Evolutionary conservation across 2,888 invertebrate genomes (phyloP), one percentile per base, ranked within the genome.

Genomic region (Magallana nippona): DNA sequence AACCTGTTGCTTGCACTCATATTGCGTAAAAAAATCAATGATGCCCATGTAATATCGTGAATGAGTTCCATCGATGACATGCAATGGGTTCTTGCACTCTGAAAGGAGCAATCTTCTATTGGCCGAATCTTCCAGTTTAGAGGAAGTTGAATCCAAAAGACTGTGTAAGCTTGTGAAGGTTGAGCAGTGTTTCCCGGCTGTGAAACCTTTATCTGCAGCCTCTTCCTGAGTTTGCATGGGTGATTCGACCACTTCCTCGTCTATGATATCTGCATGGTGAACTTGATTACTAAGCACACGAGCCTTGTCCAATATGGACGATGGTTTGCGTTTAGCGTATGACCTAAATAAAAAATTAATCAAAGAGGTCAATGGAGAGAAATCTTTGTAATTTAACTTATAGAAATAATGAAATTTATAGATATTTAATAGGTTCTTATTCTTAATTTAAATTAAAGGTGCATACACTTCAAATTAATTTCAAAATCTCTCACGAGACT

Each of bases 11-110:
- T 89, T 82, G 82, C 88, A 89, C 58, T 89, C 89, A 84, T 91
- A 92, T 60, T 88, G 84, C 0, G 91, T 92, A 83, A 93, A 90
- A 78, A 93, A 92, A 84, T 93, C 93, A 55, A 93, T 91, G 19
- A 93, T 90, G 8, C 93, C 93, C 0, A 93, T 55, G 84, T 90
- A 92, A 81, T 93, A 92, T 44, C 93, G 85, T 78, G 86, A 83
- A 10, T 90, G 82, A 1, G 81, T 83, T 1, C 93, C 92, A 81
- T 93, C 91, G 2, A 93, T 89, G 22, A 92, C 91, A 89, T 93
- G 93, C 19, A 93, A 86, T 10, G 88, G 88, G 83, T 93, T 93
- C 79, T 88, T 88, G 83, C 90, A 89, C 82, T 90, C 91, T 8
- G 44, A 44, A 44, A 90, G 87, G 81, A 93, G 86, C 13, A 93